Evolutionary conservation across 2,797 vertebrate genomes (phyloP).

Genomic region (Muscicapa comitata): DNA sequence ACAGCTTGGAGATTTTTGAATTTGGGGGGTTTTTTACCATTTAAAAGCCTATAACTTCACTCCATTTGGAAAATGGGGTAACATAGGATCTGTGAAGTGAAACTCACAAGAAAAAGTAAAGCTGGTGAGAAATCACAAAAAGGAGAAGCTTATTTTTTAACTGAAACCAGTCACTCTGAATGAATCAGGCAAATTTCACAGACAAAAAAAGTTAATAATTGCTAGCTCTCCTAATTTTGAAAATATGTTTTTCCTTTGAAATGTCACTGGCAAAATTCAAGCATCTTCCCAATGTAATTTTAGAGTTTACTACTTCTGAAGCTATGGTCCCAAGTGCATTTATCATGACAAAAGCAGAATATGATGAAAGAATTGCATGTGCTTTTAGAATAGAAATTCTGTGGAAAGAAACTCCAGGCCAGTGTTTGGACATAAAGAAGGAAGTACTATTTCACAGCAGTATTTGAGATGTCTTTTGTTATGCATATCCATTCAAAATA

Average conservation of each 20-base stretch:
- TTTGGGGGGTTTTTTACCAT: background rate
- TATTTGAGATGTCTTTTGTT: background rate
- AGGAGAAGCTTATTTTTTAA: constrained; percentile 11
- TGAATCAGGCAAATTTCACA: background rate
- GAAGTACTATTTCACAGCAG: background rate
- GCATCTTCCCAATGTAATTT: background rate
- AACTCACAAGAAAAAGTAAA: background rate
- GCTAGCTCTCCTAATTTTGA: background rate
- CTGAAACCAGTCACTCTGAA: constrained; percentile 9
- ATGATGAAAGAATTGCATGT: background rate
- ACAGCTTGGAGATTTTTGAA: background rate
- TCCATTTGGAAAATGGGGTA: background rate
- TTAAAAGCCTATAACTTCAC: background rate
- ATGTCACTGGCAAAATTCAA: background rate
- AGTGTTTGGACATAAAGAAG: background rate
- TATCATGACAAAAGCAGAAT: background rate
- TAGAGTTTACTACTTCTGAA: background rate
- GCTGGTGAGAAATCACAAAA: constrained; percentile 18
- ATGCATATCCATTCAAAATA: background rate
- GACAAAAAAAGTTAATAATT: background rate
- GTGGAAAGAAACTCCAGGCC: background rate
- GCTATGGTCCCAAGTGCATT: background rate
- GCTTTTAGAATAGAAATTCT: background rate
- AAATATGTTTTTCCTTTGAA: background rate
- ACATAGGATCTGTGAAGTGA: constrained; percentile 5